These are phyloP conservation scores for Mantis religiosa DNA, from an alignment of 2,888 invertebrate species.

Conservation along the genomic window DNA sequence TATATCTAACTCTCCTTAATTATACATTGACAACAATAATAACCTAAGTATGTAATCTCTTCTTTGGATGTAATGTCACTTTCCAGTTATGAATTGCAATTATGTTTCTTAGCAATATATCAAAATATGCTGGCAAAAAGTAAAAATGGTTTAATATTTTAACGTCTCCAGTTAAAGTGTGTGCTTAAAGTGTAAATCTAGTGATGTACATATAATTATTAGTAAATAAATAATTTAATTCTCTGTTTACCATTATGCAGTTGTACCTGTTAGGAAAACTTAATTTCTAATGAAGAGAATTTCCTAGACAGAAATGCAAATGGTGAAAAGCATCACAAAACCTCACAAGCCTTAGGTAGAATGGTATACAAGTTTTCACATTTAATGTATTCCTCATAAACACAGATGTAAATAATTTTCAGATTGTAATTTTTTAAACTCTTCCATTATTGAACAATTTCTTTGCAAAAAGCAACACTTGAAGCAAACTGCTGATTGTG, in stretches of 20 bases:
- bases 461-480: neutral
- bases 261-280: neutral
- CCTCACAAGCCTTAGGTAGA: neutral
- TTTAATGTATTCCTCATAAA: neutral
- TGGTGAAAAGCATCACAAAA: neutral
- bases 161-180: neutral
- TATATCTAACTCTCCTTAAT: no score
- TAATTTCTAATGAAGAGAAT: no score
- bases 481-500: neutral
- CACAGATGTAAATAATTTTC: neutral
- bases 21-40: no score
- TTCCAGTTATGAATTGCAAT: neutral
- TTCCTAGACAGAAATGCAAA: no score
- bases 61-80: neutral
- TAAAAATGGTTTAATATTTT: no score
- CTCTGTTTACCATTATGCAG: neutral
- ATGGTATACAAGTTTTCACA: neutral
- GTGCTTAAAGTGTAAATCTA: neutral
- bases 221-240: neutral
- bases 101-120: neutral
- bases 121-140: no score
- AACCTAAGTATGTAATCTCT: no score
- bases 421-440: neutral
- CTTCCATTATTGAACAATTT: neutral
- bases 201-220: neutral